Percentiles rank a stretch among this genome's conserved stretches.
These are phyloP conservation scores for Hemibagrus guttatus DNA, from an alignment of 2,797 vertebrate genomes.

Conservation along the genomic window DNA sequence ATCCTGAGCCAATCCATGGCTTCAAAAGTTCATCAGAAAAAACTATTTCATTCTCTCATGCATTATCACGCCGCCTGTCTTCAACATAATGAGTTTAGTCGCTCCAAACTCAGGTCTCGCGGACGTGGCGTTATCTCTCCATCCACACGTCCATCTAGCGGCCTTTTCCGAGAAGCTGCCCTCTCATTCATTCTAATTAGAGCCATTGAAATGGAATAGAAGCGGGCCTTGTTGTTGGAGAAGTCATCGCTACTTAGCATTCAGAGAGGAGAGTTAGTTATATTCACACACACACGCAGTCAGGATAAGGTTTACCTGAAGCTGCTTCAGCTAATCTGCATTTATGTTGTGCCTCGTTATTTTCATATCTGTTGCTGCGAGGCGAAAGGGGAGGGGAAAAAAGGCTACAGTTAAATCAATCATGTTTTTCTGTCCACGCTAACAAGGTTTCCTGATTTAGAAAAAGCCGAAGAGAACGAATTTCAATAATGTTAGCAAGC, in stretches of 20 bases:
- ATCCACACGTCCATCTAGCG: slow-evolving; percentile 62
- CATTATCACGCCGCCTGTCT: slow-evolving; percentile 68
- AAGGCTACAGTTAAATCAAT: slow-evolving; percentile 62
- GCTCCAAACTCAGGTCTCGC: slow-evolving; percentile 16
- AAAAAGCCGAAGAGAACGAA: slow-evolving; percentile 23
- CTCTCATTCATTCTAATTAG: slow-evolving; percentile 82
- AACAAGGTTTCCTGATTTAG: slow-evolving; percentile 59
- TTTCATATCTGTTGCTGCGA: slow-evolving; percentile 71
- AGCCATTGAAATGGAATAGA: slow-evolving; percentile 79
- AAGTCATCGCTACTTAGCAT: slow-evolving; percentile 70
- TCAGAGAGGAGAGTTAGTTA: slow-evolving; percentile 70
- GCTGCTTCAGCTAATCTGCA: slow-evolving; percentile 74
- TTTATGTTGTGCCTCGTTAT: slow-evolving; percentile 75
- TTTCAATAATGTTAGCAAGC: slow-evolving; percentile 34
- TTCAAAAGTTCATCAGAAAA: slow-evolving; percentile 62
- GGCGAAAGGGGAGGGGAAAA: background rate
- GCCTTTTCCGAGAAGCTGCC: slow-evolving; percentile 68
- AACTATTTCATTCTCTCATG: slow-evolving; percentile 64
- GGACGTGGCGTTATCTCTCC: slow-evolving; percentile 26
- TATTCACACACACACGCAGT: slow-evolving; percentile 68
- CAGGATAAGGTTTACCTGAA: slow-evolving; percentile 73
- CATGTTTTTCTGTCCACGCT: slow-evolving; percentile 60
- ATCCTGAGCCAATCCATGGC: slow-evolving; percentile 23
- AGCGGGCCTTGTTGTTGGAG: slow-evolving; percentile 76
- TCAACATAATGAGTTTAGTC: slow-evolving; percentile 64